A percentile compares a stretch with the other conserved stretches of the same genome.
Conservation (phyloP, 2,888 invertebrate species). For the Rhodophaea formosa region DNA sequence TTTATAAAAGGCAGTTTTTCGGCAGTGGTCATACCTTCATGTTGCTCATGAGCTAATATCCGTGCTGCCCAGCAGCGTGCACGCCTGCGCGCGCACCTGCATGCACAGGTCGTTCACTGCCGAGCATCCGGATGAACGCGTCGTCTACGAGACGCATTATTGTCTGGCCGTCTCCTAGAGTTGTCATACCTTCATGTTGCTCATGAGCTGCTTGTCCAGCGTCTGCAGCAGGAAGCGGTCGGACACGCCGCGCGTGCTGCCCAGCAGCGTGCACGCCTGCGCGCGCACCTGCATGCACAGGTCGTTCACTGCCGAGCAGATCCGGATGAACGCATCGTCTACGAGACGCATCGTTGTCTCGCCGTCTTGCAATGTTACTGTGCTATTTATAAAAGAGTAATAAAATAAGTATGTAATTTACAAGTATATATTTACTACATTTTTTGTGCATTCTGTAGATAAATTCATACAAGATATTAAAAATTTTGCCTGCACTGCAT, state of each 20-base stretch:
- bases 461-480: too few species aligned
- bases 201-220: slow-evolving; percentile 98
- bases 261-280: slow-evolving; percentile 91
- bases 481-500: too few species aligned
- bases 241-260: slow-evolving; percentile 92
- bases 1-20: slow-evolving; percentile 33
- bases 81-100: slow-evolving; percentile 92
- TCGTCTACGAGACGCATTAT: slow-evolving; percentile 95
- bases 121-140: slow-evolving; percentile 96
- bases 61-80: slow-evolving; percentile 92
- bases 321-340: slow-evolving; percentile 97
- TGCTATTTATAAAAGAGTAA: slow-evolving; percentile 63
- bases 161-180: slow-evolving; percentile 89
- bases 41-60: slow-evolving; percentile 99
- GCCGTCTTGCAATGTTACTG: slow-evolving; percentile 85
- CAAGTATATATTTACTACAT: background rate
- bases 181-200: slow-evolving; percentile 89
- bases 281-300: slow-evolving; percentile 93
- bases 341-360: slow-evolving; percentile 93
- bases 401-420: background rate
- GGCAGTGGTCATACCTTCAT: slow-evolving; percentile 87
- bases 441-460: too few species aligned
- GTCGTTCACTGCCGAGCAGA: slow-evolving; percentile 96
- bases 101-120: slow-evolving; percentile 96
- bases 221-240: slow-evolving; percentile 96